A percentile compares a stretch with the other conserved stretches of the same genome.
Conservation (phyloP, 2,888 invertebrate genomes). For the Cyclophora albipunctata region DNA sequence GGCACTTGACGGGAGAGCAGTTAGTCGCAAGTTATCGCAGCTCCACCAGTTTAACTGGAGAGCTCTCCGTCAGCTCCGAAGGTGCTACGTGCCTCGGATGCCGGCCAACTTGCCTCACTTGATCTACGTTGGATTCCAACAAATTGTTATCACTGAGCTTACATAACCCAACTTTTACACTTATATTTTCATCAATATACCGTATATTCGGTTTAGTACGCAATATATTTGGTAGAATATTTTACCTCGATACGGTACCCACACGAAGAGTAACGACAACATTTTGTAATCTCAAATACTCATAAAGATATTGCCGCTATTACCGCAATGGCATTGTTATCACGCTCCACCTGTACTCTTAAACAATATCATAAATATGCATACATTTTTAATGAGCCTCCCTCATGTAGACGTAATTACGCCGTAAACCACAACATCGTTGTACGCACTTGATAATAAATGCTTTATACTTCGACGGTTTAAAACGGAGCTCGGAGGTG, state of each 20-base stretch:
- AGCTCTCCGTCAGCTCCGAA: slow-evolving; percentile 31
- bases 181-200: too few species aligned
- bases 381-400: slow-evolving; percentile 16
- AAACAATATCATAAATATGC: slow-evolving; percentile 13
- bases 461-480: slow-evolving; percentile 17
- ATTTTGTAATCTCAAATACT: slow-evolving; percentile 3
- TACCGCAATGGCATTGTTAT: too few species aligned
- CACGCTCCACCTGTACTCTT: slow-evolving; percentile 11
- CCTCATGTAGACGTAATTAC: slow-evolving; percentile 26
- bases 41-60: slow-evolving; percentile 40
- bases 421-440: slow-evolving; percentile 20
- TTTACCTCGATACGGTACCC: too few species aligned
- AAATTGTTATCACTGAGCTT: too few species aligned
- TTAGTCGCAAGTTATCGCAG: slow-evolving; percentile 52
- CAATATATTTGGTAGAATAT: too few species aligned
- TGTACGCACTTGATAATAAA: slow-evolving; percentile 24
- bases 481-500: slow-evolving; percentile 23
- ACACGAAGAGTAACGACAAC: too few species aligned
- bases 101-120: slow-evolving; percentile 38
- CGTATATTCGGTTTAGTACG: too few species aligned
- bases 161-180: too few species aligned
- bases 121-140: not conserved
- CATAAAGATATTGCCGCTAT: not conserved
- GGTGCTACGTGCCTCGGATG: slow-evolving; percentile 58
- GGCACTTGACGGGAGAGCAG: slow-evolving; percentile 47